Percentiles rank a stretch among this genome's conserved stretches.
These are phyloP conservation scores for Nycticebus coucang DNA, from an alignment of 2,113 vertebrate genomes.

Conservation along the genomic window DNA sequence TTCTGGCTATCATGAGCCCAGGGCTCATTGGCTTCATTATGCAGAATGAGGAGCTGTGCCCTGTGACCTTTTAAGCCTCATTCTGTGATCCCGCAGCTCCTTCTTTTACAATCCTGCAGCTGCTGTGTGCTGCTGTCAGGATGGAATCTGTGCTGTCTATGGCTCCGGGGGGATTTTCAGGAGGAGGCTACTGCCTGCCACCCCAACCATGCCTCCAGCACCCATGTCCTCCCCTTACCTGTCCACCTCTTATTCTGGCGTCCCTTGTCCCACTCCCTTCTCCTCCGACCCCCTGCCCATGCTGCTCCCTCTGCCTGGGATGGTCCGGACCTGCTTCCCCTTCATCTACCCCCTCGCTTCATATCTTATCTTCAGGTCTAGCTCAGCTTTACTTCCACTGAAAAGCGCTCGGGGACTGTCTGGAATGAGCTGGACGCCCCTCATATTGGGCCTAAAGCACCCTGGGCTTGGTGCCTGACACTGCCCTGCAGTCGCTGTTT, in stretches of 20 bases:
- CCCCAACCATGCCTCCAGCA: neutral
- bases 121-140: neutral
- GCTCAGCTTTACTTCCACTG: neutral
- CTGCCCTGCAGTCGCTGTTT: rapidly evolving
- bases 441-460: rapidly evolving
- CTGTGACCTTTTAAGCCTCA: neutral
- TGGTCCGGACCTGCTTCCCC: neutral
- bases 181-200: neutral
- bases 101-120: neutral
- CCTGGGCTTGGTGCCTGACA: neutral
- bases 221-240: neutral
- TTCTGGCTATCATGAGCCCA: too few relatives aligned
- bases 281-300: neutral
- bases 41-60: neutral
- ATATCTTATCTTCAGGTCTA: neutral
- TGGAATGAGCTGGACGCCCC: neutral
- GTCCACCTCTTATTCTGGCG: too few relatives aligned
- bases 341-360: too few relatives aligned
- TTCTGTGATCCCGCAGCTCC: neutral
- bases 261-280: neutral
- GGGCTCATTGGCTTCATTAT: neutral
- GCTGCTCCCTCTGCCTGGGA: rapidly evolving
- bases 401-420: neutral
- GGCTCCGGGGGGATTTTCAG: neutral
- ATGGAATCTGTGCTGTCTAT: neutral